Evolutionary conservation across 2,797 vertebrate genomes (phyloP), one percentile per base, ranked within the genome.

Genomic region (Myripristis jacobus): DNA sequence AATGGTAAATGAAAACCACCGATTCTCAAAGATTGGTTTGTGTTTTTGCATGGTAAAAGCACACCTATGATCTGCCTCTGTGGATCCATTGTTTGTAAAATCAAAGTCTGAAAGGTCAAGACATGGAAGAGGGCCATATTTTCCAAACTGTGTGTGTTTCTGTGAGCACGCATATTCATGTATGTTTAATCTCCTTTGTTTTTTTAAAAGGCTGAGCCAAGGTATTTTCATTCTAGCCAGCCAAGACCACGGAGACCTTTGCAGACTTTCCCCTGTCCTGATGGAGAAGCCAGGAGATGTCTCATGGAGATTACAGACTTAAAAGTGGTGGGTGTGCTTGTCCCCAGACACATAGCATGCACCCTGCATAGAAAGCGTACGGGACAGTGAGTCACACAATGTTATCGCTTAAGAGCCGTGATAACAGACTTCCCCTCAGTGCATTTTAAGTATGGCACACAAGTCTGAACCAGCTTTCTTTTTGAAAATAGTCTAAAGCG

Each of bases 241-340:
- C 53, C 75, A 66, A 52, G 76, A 41, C 71, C 77, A 69, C n/a
- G 43, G 41, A 72, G 24, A 27, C 29, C 15, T 76, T 73, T 69
- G 48, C 52, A 79, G 74, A 84, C 52, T 8, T 12, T 22, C 27
- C 46, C 31, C n/a, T 38, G 18, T 77, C 54, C 66, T 66, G 69
- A 52, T 68, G 29, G 15, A 82, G 78, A 85, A 70, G 71, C 73
- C 75, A 63, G 50, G 22, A 29, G 84, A 87, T 88, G 89, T 87
- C 79, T 88, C 62, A 29, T 27, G 52, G 51, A 75, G 86, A 88
- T 89, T 78, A 72, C 11, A 64, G 51, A 27, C 65, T n/a, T 6
- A 24, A 65, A 60, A 47, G 16, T 59, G 64, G 29, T 16, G n/a
- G 50, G 57, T 53, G 0, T 53, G 15, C 41, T 5, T 15, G 21